phyloP scores from a whole-genome alignment of 1,140 invertebrate genomes.

The Cyphomyrmex costatus region DNA sequence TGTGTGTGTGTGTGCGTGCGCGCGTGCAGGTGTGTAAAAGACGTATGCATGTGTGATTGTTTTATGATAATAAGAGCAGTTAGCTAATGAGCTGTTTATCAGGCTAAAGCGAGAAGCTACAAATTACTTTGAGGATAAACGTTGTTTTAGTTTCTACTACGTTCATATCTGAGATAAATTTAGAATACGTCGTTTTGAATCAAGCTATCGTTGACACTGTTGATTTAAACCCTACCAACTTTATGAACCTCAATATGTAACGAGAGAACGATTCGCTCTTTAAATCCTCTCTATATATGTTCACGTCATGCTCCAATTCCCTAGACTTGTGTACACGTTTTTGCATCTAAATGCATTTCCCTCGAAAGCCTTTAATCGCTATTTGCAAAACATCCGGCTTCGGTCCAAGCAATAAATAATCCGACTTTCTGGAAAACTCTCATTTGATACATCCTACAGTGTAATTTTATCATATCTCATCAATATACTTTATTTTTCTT shows the following conservation, averaged over 20 bases:
- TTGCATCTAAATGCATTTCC: slow-evolving; percentile 60
- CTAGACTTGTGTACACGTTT: slow-evolving; percentile 47
- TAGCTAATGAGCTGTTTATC: not conserved
- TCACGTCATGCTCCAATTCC: slow-evolving; percentile 50
- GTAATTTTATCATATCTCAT: slow-evolving; percentile 26
- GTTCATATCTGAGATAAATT: not conserved
- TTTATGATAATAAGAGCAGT: slow-evolving; percentile 5
- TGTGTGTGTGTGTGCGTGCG: too few species aligned
- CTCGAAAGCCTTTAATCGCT: slow-evolving; percentile 51
- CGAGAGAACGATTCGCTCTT: slow-evolving; percentile 56
- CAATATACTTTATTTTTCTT: not conserved
- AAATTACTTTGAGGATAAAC: slow-evolving; percentile 24
- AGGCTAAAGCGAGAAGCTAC: not conserved
- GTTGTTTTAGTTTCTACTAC: not conserved
- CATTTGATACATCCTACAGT: not conserved
- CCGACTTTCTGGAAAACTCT: slow-evolving; percentile 50
- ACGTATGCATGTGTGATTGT: not conserved
- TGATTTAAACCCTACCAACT: slow-evolving; percentile 43
- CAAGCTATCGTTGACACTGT: slow-evolving; percentile 4
- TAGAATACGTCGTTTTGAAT: not conserved
- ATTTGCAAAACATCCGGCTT: slow-evolving; percentile 36
- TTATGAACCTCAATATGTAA: slow-evolving; percentile 53
- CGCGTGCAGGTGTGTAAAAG: not conserved
- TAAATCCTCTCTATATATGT: slow-evolving; percentile 37
- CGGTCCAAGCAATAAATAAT: slow-evolving; percentile 47